Percentiles rank a stretch among this genome's conserved stretches.
Conservation (phyloP, 2,797 vertebrate genomes). For the Mallotus villosus region DNA sequence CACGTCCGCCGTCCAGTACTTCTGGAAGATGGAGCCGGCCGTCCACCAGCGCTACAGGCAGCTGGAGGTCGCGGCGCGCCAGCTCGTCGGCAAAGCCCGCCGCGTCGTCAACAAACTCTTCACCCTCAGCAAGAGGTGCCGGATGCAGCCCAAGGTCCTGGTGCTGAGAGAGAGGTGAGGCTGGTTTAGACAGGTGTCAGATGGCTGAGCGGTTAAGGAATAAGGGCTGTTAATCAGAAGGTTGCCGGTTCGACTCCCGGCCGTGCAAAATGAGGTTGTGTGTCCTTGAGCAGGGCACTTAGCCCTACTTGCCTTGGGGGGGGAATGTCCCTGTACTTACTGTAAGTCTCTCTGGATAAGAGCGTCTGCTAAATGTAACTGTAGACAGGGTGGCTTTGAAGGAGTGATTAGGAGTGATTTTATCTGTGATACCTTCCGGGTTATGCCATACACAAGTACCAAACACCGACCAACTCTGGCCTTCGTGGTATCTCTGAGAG, state of each 20-base stretch:
- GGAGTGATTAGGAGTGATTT: background rate
- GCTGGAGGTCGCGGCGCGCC: constrained; percentile 84
- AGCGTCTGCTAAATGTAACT: too few relatives aligned
- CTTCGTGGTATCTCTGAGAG: background rate
- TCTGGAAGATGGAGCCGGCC: constrained; percentile 91
- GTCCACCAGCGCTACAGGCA: constrained; percentile 90
- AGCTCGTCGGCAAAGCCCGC: constrained; percentile 88
- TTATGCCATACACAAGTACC: background rate
- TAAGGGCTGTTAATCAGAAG: too few relatives aligned
- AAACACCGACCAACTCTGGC: background rate
- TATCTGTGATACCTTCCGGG: background rate
- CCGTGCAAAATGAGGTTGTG: too few relatives aligned
- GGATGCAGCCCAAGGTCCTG: constrained; percentile 86
- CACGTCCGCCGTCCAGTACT: constrained; percentile 88
- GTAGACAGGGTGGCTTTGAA: background rate
- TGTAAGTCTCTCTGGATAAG: too few relatives aligned
- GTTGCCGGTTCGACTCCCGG: too few relatives aligned
- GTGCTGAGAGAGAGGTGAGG: constrained; percentile 93
- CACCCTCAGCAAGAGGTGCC: constrained; percentile 93
- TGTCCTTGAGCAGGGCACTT: too few relatives aligned
- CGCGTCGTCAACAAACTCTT: constrained; percentile 92
- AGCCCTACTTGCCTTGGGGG: too few relatives aligned
- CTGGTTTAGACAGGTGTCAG: too few relatives aligned
- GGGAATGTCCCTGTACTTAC: too few relatives aligned
- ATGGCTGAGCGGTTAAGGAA: too few relatives aligned